phyloP scores from a whole-genome alignment of 2,888 invertebrate genomes.

The Microctonus hyperodae region DNA sequence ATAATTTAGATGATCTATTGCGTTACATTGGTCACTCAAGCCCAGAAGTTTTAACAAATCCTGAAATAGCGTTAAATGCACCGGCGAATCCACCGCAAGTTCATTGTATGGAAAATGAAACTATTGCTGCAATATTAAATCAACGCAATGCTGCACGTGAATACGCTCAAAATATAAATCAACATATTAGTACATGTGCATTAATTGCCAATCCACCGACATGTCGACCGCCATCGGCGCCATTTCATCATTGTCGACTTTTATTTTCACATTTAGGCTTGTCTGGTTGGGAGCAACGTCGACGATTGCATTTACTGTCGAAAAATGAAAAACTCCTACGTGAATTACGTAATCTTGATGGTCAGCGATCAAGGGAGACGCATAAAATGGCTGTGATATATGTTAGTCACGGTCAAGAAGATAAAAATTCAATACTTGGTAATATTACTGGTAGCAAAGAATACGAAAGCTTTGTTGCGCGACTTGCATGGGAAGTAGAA shows the following conservation, averaged over 20 bases:
- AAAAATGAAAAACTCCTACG: slow-evolving; percentile 89
- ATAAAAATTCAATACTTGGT: slow-evolving; percentile 90
- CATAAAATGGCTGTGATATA: slow-evolving; percentile 98
- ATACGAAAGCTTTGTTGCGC: slow-evolving; percentile 86
- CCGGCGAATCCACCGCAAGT: slow-evolving; percentile 80
- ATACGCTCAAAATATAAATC: slow-evolving; percentile 66
- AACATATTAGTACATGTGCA: slow-evolving; percentile 64
- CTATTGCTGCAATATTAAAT: slow-evolving; percentile 83
- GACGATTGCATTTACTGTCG: slow-evolving; percentile 83
- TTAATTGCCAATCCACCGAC: slow-evolving; percentile 65
- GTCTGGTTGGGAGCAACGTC: slow-evolving; percentile 87
- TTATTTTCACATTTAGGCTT: slow-evolving; percentile 92
- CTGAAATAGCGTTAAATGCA: slow-evolving; percentile 72
- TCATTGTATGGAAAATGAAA: slow-evolving; percentile 80
- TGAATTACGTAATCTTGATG: slow-evolving; percentile 92
- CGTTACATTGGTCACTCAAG: slow-evolving; percentile 92
- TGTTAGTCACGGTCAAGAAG: slow-evolving; percentile 97
- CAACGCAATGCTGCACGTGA: slow-evolving; percentile 87
- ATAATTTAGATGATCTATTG: slow-evolving; percentile 89
- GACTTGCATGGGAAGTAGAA: slow-evolving; percentile 84
- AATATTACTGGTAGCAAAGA: slow-evolving; percentile 92
- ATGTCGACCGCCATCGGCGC: slow-evolving; percentile 66
- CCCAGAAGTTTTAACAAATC: slow-evolving; percentile 71
- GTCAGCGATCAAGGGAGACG: slow-evolving; percentile 89
- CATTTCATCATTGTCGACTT: slow-evolving; percentile 86